Percentiles rank a stretch among this genome's conserved stretches.
These are phyloP conservation scores for Danio aesculapii DNA, from an alignment of 2,797 vertebrate species.

Conservation along the genomic window DNA sequence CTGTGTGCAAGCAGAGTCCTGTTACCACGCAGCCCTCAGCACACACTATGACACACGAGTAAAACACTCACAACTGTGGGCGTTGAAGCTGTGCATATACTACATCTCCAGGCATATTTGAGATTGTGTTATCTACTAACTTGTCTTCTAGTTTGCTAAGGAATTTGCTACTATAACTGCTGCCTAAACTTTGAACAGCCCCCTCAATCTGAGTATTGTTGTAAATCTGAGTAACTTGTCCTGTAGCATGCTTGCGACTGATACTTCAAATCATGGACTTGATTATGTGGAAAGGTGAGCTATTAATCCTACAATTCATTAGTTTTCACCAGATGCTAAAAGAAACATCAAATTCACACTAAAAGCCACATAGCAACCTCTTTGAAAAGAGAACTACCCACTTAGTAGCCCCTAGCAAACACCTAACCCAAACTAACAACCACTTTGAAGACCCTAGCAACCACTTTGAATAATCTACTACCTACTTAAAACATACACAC, in stretches of 20 bases:
- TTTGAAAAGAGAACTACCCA: too few species aligned
- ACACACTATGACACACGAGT: constrained; percentile 46
- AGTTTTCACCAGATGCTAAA: not conserved
- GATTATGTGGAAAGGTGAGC: not conserved
- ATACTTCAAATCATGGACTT: not conserved
- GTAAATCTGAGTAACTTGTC: not conserved
- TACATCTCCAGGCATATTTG: constrained; percentile 17
- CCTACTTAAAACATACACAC: too few species aligned
- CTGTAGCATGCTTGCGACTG: not conserved
- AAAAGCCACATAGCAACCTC: not conserved
- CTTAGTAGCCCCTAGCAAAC: too few species aligned
- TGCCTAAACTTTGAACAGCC: not conserved
- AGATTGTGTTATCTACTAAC: not conserved
- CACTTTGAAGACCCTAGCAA: not conserved
- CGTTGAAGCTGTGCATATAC: constrained; percentile 40
- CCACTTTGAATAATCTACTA: not conserved
- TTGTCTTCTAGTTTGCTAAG: not conserved
- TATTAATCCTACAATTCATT: not conserved
- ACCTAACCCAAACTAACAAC: too few species aligned
- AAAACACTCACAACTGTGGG: constrained; percentile 41
- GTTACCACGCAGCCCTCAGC: constrained; percentile 52
- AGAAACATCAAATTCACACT: not conserved
- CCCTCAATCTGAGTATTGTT: not conserved
- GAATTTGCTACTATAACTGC: not conserved
- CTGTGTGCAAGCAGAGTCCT: constrained; percentile 68